Percentiles rank a stretch among this genome's conserved stretches.
phyloP scores from a whole-genome alignment of 2,888 invertebrate species.

The Eretmocerus hayati region DNA sequence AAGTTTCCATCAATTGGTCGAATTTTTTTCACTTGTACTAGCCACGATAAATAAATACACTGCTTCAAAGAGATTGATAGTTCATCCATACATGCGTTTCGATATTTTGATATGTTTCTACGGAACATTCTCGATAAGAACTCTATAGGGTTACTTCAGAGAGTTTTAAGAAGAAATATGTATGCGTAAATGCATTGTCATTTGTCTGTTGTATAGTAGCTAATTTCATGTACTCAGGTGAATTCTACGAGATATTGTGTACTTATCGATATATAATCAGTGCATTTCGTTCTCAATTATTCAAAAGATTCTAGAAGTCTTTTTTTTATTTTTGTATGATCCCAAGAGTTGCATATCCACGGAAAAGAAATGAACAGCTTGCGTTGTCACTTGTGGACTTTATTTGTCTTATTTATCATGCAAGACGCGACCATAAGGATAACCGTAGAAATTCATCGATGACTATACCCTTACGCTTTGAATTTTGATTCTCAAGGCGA shows the following conservation, averaged over 20 bases:
- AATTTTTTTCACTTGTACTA: slow-evolving; percentile 15
- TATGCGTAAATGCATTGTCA: slow-evolving; percentile 22
- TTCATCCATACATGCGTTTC: slow-evolving; percentile 21
- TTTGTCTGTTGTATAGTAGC: slow-evolving; percentile 28
- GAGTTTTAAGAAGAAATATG: slow-evolving; percentile 7
- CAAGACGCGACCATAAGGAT: no score
- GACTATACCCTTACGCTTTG: no score
- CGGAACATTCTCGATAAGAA: slow-evolving; percentile 20
- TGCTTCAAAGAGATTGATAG: slow-evolving; percentile 16
- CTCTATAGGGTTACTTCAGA: slow-evolving; percentile 14
- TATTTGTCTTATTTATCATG: no score
- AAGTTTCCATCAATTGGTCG: slow-evolving; percentile 12
- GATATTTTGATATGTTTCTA: slow-evolving; percentile 24
- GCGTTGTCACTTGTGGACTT: no score
- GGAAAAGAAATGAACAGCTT: no score
- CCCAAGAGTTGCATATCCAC: no score
- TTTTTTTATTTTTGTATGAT: no score
- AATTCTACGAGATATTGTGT: slow-evolving; percentile 12
- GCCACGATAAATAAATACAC: slow-evolving; percentile 10
- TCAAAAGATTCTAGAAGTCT: no score
- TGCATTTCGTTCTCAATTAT: no score
- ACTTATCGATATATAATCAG: no score
- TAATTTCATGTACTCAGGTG: slow-evolving; percentile 23
- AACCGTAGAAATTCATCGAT: no score
- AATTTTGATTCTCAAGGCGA: no score